Base-by-base conservation (phyloP, 1,140 invertebrate genomes). In the Mactra quadrangularis region DNA sequence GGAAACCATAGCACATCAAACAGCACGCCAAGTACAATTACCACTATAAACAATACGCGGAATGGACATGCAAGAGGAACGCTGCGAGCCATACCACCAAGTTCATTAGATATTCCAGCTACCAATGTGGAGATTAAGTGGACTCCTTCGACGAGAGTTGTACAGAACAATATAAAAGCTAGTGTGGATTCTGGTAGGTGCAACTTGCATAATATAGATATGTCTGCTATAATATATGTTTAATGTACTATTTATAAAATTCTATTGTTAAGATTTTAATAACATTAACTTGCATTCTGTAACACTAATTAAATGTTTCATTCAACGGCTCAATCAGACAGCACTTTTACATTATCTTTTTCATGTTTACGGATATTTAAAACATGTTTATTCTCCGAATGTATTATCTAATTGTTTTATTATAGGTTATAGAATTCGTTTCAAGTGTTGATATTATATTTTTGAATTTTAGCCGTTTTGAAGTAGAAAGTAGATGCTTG, bases 11-110 rank as follows among this genome's bases (percentile, higher is more conserved):
- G 53, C 19, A 66, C 41, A 7, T 68, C 64, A 17, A 81, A 70
- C 41, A 72, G 25, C 29, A 19, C 71, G 17, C 13, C 68, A 45
- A 82, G 59, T 33, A 66, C 64, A 22, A 50, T 57, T 7, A 62
- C 27, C 45, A 79, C 50, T 29, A n/a, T 53, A n/a, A 35, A 53
- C 53, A 82, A 71, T n/a, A 82, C 79, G n/a, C 70, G 70, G 4
- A 82, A 82, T 75, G 79, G 79, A 41, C 79, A 82, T 82, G 57
- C 79, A 33, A 27, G 79, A 25, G 70, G 79, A 29, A 35, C 70
- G 25, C 25, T 62, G 25, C 50, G 59, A 35, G 66, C 47, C 7
- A 27, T 62, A 31, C 79, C 68, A n/a, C 79, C 70, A 17, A 57
- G 47, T 53, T 64, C 79, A 29, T 50, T 82, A n/a, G 77, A 81